Conservation (phyloP, 2,113 vertebrate species). For the Penelope pileata region DNA sequence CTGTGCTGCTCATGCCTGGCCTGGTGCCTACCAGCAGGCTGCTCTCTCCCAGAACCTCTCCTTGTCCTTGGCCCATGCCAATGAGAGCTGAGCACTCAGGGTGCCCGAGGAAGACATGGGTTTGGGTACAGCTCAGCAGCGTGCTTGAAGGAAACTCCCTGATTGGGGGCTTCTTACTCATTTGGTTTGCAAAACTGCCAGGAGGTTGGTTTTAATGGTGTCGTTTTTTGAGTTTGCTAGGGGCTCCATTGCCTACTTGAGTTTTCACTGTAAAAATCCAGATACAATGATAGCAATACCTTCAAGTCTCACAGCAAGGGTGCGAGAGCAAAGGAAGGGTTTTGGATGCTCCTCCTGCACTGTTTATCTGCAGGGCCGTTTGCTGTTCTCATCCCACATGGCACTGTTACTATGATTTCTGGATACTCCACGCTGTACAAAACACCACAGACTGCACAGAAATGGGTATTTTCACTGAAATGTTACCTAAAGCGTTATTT, state of each 20-base stretch:
- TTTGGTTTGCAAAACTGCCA: neutral
- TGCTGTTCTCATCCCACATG: neutral
- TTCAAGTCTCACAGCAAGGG: neutral
- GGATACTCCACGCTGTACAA: neutral
- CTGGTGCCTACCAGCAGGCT: neutral
- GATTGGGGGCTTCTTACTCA: neutral
- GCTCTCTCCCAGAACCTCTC: neutral
- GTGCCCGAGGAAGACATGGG: neutral
- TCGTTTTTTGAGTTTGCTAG: neutral
- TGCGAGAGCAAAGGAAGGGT: neutral
- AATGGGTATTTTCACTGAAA: neutral
- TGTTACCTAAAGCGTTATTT: neutral
- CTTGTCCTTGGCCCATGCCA: neutral
- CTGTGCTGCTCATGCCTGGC: neutral
- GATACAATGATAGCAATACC: fast-evolving
- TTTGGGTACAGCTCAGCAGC: neutral
- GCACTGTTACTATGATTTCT: neutral
- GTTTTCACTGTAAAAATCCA: neutral
- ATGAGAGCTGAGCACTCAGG: fast-evolving
- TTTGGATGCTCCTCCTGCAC: neutral
- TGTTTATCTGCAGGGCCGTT: neutral
- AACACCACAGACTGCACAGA: neutral
- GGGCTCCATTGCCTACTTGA: neutral
- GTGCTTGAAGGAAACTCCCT: neutral
- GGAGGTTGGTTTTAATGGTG: neutral